Conservation (phyloP, 2,113 vertebrate genomes). For the Phaethornis superciliosus region DNA sequence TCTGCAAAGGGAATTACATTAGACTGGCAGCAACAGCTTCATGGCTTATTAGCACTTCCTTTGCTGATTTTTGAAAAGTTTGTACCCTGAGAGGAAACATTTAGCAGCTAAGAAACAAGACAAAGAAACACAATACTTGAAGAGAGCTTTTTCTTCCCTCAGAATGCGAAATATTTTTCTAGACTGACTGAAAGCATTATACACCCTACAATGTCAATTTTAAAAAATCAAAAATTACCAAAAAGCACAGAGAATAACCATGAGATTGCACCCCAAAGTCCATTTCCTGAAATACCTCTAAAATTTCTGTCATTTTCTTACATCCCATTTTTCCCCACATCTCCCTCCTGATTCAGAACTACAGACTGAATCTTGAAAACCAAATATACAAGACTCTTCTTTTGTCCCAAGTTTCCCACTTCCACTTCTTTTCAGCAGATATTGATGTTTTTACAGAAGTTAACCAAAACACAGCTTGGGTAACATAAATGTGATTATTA, state of each 20-base stretch:
- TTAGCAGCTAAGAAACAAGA: not conserved
- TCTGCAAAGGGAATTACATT: slow-evolving; percentile 27
- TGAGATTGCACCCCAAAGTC: not conserved
- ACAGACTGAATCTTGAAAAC: not conserved
- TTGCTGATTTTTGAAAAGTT: slow-evolving; percentile 12
- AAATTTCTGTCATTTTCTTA: not conserved
- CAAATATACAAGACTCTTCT: not conserved
- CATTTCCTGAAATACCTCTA: not conserved
- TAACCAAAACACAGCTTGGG: not conserved
- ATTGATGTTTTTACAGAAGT: not conserved
- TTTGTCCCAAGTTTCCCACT: not conserved
- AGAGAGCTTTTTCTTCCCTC: not conserved
- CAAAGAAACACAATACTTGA: slow-evolving; percentile 4
- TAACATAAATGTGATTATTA: not conserved
- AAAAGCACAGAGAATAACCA: not conserved
- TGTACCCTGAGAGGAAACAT: not conserved
- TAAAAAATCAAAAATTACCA: not conserved
- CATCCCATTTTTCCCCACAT: not conserved
- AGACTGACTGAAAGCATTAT: not conserved
- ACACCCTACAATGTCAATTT: not conserved
- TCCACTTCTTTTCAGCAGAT: not conserved
- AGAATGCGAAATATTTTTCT: not conserved
- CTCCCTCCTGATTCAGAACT: not conserved
- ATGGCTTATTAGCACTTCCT: slow-evolving; percentile 21
- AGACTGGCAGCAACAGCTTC: not conserved